Evolutionary conservation across 2,888 invertebrate species (phyloP).

Genomic region (Pollenia angustigena): DNA sequence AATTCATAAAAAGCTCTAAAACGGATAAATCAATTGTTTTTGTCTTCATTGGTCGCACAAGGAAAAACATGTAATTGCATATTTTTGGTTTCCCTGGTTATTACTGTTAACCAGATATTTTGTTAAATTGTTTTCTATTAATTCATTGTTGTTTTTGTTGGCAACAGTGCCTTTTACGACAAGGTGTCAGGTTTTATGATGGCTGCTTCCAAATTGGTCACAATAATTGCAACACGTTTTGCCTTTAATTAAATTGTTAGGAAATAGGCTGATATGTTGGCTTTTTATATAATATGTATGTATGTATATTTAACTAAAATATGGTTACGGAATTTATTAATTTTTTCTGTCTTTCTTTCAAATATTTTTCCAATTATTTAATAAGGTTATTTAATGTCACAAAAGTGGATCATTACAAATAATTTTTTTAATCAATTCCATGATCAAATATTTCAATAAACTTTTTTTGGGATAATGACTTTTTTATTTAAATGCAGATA

Average conservation of each 20-base stretch:
- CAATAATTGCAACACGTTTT: conserved; percentile 49
- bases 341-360: neutral
- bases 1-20: no score
- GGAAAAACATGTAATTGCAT: no score
- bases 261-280: conserved; percentile 7
- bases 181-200: conserved; percentile 54
- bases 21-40: no score
- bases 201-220: conserved; percentile 23
- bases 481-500: no score
- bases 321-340: conserved; percentile 15
- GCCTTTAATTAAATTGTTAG: conserved; percentile 40
- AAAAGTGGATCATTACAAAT: no score
- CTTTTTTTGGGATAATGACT: no score
- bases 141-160: conserved; percentile 6
- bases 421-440: no score
- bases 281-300: neutral
- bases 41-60: no score
- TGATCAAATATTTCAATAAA: no score
- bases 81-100: no score
- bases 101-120: conserved; percentile 18
- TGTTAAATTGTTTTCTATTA: neutral
- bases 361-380: no score
- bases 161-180: conserved; percentile 23
- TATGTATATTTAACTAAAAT: neutral
- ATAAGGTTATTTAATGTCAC: no score